Evolutionary conservation across 2,888 invertebrate genomes (phyloP).

Genomic region (Cryptus armator): DNA sequence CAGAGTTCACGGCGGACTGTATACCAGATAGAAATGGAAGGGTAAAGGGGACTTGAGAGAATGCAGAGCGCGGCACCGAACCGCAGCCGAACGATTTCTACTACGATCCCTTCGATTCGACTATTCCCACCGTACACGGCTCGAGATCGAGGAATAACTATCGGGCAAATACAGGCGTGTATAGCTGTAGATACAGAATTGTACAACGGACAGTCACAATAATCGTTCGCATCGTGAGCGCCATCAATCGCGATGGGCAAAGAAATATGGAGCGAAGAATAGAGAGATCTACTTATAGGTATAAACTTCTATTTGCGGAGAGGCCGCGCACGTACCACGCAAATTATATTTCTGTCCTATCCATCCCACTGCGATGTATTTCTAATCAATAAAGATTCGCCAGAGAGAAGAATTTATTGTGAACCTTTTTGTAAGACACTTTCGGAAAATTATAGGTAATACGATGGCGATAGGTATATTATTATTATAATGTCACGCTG

Average conservation of each 20-base stretch:
- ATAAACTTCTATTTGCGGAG: not conserved
- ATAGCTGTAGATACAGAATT: not conserved
- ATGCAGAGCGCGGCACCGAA: constrained; percentile 41
- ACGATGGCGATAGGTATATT: not conserved
- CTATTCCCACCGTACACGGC: constrained; percentile 53
- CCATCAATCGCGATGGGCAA: constrained; percentile 5
- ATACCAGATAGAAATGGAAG: constrained; percentile 21
- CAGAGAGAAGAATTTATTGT: not conserved
- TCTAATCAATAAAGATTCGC: not conserved
- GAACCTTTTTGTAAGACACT: not conserved
- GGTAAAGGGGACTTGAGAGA: constrained; percentile 27
- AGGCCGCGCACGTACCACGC: not conserved
- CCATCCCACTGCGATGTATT: not conserved
- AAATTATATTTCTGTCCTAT: not conserved
- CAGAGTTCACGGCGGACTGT: constrained; percentile 63
- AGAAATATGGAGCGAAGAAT: not conserved
- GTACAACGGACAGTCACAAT: constrained; percentile 10
- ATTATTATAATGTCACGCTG: not conserved
- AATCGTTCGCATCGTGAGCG: constrained; percentile 13
- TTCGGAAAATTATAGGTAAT: not conserved
- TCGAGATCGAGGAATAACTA: constrained; percentile 33
- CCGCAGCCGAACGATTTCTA: constrained; percentile 41
- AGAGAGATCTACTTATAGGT: not conserved
- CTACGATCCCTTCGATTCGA: constrained; percentile 52
- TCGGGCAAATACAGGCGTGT: not conserved